Conservation (phyloP, 2,113 vertebrate genomes). For the Mustela lutreola region DNA sequence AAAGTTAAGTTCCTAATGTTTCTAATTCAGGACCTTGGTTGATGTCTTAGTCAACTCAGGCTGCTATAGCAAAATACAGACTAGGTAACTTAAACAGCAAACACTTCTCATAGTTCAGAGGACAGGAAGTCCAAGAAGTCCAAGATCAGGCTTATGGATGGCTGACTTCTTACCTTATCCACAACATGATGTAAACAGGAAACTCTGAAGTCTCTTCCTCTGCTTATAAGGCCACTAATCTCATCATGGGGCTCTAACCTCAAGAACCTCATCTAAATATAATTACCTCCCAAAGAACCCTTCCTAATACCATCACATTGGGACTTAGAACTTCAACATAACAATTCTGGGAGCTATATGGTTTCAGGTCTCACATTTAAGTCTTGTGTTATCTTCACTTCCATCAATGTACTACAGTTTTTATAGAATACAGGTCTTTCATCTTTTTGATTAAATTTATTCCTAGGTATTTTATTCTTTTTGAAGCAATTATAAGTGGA, state of each 20-base stretch:
- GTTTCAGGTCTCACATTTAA: too few species aligned
- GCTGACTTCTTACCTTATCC: background rate
- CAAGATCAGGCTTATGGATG: background rate
- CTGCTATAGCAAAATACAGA: background rate
- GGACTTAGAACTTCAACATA: background rate
- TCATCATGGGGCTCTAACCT: background rate
- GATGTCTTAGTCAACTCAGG: background rate
- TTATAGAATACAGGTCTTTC: background rate
- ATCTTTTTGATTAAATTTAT: background rate
- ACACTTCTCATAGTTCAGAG: background rate
- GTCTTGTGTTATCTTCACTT: background rate
- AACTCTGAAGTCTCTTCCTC: background rate
- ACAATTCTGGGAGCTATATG: background rate
- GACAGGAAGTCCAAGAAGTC: background rate
- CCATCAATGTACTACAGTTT: background rate
- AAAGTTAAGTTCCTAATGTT: background rate
- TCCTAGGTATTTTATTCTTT: background rate
- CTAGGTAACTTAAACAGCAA: background rate
- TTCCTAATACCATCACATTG: background rate
- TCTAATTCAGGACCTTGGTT: background rate
- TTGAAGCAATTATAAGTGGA: background rate
- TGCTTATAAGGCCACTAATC: background rate
- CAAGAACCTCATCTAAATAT: background rate
- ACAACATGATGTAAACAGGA: background rate
- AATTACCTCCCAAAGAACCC: background rate